Base-by-base conservation (phyloP, 1,140 invertebrate species). In the Philopotamus ludificatus region DNA sequence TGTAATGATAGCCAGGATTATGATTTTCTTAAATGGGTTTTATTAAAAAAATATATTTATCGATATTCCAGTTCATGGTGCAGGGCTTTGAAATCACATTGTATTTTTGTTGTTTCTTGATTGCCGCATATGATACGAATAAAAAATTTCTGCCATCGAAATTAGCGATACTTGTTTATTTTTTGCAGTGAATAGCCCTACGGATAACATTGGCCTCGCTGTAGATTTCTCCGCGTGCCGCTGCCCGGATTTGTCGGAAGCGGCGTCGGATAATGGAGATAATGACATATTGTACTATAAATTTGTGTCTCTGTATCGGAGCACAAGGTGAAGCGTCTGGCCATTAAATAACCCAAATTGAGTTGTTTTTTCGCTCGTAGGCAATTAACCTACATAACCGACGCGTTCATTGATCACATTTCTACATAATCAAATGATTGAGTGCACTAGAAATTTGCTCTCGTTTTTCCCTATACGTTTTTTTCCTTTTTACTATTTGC, bases 371-470 rank as follows among this genome's bases (percentile, higher is more conserved):
- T 21, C 23, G 18, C 18, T n/a, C n/a, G n/a, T 18, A 23, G 41
- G 51, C 51, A 54, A 54, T 54, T 54, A 54, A 54, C 51, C 51
- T 34, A 54, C 51, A 54, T 54, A 28, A 25, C 23, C 21, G 15
- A 15, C n/a, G 25, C 25, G 51, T 10, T 34, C 51, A 54, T 54
- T 54, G 51, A 54, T 54, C 51, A 54, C 50, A 54, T 54, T 54
- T 54, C 51, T 54, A 54, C 51, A 54, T 34, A 54, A 54, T 54
- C 51, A 54, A 54, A 49, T 49, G 45, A 49, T 49, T 20, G 10
- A 10, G 9, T 15, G 51, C 51, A 34, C 3, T 16, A 54, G 26
- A 54, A 34, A 34, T 54, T 28, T 34, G 51, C 16, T 54, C 51
- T 54, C 23, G 49, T 34, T 34, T 54, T 54, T 54, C 41, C 10